phyloP scores from a whole-genome alignment of 2,888 invertebrate genomes.

The Linnaemya tessellans region DNA sequence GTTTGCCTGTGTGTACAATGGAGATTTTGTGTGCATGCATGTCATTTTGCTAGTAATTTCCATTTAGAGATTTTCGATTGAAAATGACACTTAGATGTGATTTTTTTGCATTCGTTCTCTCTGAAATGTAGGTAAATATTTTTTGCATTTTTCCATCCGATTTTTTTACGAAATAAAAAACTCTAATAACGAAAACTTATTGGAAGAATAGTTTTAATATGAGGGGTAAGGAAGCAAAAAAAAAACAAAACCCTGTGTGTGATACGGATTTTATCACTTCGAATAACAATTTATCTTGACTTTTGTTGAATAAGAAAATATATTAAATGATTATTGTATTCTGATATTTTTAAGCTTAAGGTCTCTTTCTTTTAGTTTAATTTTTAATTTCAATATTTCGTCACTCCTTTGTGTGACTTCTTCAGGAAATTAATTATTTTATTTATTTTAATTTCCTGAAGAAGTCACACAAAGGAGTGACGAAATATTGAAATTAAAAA shows the following conservation, averaged over 20 bases:
- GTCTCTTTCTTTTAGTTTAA: too few relatives aligned
- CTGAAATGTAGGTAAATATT: slow-evolving; percentile 12
- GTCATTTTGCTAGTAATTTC: slow-evolving; percentile 28
- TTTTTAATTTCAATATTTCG: too few relatives aligned
- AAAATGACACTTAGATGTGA: slow-evolving; percentile 43
- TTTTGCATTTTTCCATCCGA: not conserved
- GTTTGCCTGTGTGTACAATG: not conserved
- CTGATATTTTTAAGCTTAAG: too few relatives aligned
- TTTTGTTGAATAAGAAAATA: slow-evolving; percentile 5
- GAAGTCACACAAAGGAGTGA: too few relatives aligned
- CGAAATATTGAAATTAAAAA: too few relatives aligned
- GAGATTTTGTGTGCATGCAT: not conserved
- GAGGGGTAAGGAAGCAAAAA: too few relatives aligned
- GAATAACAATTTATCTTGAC: slow-evolving; percentile 9
- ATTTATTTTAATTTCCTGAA: too few relatives aligned
- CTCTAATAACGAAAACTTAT: not conserved
- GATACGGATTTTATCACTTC: slow-evolving; percentile 24
- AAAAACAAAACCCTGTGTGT: too few relatives aligned
- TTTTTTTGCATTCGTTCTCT: slow-evolving; percentile 7
- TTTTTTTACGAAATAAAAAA: too few relatives aligned
- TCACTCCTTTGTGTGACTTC: too few relatives aligned
- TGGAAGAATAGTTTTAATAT: not conserved
- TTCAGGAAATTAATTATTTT: too few relatives aligned
- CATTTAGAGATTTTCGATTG: slow-evolving; percentile 47
- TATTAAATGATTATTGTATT: slow-evolving; percentile 2